A percentile compares a stretch with the other conserved stretches of the same genome.
Conservation (phyloP, 1,140 invertebrate genomes). For the Argopecten irradians region DNA sequence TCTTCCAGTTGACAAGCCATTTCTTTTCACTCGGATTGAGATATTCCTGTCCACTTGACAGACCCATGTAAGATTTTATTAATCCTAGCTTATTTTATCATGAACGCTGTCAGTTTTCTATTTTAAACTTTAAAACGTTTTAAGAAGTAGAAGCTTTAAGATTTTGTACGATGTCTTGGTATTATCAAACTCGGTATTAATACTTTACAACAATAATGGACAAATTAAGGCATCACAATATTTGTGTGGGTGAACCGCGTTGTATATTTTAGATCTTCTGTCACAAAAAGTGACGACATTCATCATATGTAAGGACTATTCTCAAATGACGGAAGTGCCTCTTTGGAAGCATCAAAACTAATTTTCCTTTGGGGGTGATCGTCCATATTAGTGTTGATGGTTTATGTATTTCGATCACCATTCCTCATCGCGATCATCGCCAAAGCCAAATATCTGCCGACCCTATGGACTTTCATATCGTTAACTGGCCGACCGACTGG, state of each 20-base stretch:
- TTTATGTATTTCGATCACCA: background rate
- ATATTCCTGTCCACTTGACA: too few relatives aligned
- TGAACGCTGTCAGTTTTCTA: background rate
- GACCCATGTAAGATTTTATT: too few relatives aligned
- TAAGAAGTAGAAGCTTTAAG: too few relatives aligned
- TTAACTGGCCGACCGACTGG: background rate
- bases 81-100: too few relatives aligned
- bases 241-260: background rate
- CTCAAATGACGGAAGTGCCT: background rate
- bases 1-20: too few relatives aligned
- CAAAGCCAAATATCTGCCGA: background rate
- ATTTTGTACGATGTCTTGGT: background rate
- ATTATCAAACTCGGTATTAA: background rate
- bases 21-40: too few relatives aligned
- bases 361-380: background rate
- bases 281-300: background rate
- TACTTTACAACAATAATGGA: background rate
- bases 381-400: background rate
- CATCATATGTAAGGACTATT: background rate
- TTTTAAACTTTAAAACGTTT: background rate
- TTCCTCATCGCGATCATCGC: background rate
- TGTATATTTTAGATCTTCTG: background rate
- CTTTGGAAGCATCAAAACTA: background rate
- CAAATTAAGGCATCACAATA: background rate
- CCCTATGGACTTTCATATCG: background rate